phyloP scores from a whole-genome alignment of 2,113 vertebrate species.

The Trochalopteron elliotii region DNA sequence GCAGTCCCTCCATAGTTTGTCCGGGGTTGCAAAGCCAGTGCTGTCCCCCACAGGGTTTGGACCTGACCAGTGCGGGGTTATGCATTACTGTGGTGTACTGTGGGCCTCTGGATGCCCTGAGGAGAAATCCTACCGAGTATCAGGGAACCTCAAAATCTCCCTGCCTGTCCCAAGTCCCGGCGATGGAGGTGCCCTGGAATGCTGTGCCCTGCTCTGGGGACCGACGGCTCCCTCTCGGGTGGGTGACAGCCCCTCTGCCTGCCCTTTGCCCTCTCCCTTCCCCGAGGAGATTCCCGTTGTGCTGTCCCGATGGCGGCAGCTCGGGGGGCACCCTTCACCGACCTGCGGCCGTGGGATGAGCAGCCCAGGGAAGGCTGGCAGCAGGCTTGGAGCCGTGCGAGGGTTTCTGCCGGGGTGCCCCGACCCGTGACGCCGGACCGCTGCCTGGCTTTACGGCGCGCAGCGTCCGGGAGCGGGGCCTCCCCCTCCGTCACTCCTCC shows the following conservation, averaged over 20 bases:
- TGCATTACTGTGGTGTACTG: accelerated
- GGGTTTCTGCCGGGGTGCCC: accelerated
- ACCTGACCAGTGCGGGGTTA: background rate
- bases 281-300: accelerated
- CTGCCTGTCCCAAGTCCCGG: accelerated
- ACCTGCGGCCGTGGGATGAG: background rate
- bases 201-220: accelerated
- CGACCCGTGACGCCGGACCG: accelerated
- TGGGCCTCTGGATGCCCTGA: background rate
- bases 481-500: background rate
- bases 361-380: background rate
- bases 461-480: accelerated
- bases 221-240: background rate
- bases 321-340: background rate
- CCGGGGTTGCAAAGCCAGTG: background rate
- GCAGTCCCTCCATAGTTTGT: background rate
- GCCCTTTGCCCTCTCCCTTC: background rate
- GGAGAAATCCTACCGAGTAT: background rate
- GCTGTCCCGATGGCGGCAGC: background rate
- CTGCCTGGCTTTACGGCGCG: accelerated
- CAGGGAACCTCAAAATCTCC: background rate
- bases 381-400: accelerated
- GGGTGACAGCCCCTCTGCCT: background rate
- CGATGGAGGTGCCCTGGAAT: accelerated
- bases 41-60: accelerated